Conservation (phyloP, 2,113 vertebrate genomes). For the Chiloscyllium plagiosum region DNA sequence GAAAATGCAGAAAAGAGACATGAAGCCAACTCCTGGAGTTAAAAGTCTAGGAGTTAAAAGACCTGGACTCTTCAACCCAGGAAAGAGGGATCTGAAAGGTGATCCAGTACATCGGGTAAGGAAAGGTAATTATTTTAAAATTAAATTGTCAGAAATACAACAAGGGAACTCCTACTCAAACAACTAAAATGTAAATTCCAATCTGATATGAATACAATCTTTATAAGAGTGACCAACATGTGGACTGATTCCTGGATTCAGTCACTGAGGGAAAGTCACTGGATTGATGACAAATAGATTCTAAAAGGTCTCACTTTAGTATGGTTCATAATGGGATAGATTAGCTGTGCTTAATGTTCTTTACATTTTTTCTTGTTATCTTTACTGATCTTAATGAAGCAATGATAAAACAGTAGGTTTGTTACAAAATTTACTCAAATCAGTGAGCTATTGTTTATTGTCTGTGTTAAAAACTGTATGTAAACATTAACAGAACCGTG, state of each 20-base stretch:
- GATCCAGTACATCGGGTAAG: not conserved
- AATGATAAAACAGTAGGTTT: not conserved
- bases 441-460: not conserved
- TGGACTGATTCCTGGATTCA: not conserved
- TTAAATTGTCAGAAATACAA: not conserved
- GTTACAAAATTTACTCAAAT: not conserved
- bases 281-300: not conserved
- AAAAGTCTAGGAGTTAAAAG: not conserved
- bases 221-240: not conserved
- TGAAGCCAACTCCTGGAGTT: not conserved
- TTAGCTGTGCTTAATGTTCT: not conserved
- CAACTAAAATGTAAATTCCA: not conserved
- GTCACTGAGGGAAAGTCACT: not conserved
- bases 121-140: not conserved
- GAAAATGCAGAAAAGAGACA: not conserved
- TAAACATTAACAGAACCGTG: not conserved
- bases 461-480: not conserved
- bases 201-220: not conserved
- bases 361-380: not conserved
- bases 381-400: not conserved
- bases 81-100: not conserved
- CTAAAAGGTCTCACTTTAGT: not conserved
- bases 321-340: not conserved
- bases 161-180: not conserved
- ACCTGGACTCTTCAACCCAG: not conserved